Evolutionary conservation across 1,140 invertebrate genomes (phyloP).

Genomic region (Melanaphis sacchari): DNA sequence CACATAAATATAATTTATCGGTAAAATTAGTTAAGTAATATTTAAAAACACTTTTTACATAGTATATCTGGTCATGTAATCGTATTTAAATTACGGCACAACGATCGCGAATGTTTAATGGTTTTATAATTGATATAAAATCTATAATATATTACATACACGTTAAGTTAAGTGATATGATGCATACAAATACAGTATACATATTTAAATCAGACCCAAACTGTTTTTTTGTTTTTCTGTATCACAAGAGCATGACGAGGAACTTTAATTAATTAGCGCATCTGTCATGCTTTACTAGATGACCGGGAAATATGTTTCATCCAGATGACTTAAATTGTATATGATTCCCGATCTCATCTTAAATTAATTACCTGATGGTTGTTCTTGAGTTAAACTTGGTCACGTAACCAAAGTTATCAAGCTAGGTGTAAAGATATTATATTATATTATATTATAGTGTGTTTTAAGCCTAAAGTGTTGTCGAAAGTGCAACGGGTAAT

Average conservation of each 20-base stretch:
- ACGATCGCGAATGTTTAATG: neutral
- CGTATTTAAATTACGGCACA: neutral
- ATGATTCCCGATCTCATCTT: neutral
- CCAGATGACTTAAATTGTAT: constrained; percentile 10
- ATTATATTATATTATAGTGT: neutral
- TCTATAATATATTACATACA: neutral
- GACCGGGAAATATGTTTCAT: neutral
- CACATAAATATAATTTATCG: neutral
- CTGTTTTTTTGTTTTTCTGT: neutral
- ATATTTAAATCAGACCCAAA: neutral
- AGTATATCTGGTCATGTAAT: no score
- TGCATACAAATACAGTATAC: neutral
- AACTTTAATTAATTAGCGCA: constrained; percentile 8
- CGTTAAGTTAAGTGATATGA: neutral
- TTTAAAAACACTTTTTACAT: neutral
- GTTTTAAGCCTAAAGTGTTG: neutral
- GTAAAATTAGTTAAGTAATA: neutral
- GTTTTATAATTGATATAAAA: neutral
- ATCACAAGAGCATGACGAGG: neutral
- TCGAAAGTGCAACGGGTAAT: constrained; percentile 13
- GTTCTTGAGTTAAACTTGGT: neutral
- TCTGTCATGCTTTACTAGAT: neutral
- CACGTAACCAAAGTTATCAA: neutral
- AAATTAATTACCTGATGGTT: neutral
- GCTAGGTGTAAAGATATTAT: neutral